Percentiles rank a stretch among this genome's conserved stretches.
Conservation (phyloP, 2,888 invertebrate species). For the Cynaeus angustus region DNA sequence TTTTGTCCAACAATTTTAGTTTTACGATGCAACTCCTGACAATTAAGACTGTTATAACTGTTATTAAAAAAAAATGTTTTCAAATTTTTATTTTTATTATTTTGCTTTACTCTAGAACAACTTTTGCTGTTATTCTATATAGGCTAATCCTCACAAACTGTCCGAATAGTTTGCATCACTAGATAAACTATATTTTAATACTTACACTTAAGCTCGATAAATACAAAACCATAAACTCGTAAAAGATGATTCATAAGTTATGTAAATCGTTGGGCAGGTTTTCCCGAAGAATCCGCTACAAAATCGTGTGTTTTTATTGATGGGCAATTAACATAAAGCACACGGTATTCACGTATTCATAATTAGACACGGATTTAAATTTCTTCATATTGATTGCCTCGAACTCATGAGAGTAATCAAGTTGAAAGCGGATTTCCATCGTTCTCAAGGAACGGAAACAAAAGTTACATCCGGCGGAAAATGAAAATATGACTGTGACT, state of each 20-base stretch:
- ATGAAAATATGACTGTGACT: conserved; percentile 42
- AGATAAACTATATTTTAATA: too few relatives aligned
- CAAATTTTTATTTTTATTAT: too few relatives aligned
- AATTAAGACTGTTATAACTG: too few relatives aligned
- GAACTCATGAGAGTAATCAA: conserved; percentile 38
- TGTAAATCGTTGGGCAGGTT: conserved; percentile 7
- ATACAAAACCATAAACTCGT: neutral
- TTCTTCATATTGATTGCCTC: conserved; percentile 39
- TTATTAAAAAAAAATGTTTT: too few relatives aligned
- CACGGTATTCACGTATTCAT: conserved; percentile 11
- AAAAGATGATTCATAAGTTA: conserved; percentile 14
- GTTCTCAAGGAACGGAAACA: conserved; percentile 50
- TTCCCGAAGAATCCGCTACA: conserved; percentile 12
- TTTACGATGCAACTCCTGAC: too few relatives aligned
- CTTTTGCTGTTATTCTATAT: too few relatives aligned
- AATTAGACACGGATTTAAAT: conserved; percentile 30
- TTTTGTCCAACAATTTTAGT: too few relatives aligned
- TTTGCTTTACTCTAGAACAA: too few relatives aligned
- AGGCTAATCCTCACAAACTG: too few relatives aligned
- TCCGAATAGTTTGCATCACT: too few relatives aligned
- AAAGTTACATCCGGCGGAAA: conserved; percentile 48
- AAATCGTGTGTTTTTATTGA: neutral
- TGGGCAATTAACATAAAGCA: conserved; percentile 12
- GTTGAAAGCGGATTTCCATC: conserved; percentile 49
- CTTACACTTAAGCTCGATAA: too few relatives aligned